Evolutionary conservation across 2,888 invertebrate genomes (phyloP).

Genomic region (Andrena haemorrhoa): DNA sequence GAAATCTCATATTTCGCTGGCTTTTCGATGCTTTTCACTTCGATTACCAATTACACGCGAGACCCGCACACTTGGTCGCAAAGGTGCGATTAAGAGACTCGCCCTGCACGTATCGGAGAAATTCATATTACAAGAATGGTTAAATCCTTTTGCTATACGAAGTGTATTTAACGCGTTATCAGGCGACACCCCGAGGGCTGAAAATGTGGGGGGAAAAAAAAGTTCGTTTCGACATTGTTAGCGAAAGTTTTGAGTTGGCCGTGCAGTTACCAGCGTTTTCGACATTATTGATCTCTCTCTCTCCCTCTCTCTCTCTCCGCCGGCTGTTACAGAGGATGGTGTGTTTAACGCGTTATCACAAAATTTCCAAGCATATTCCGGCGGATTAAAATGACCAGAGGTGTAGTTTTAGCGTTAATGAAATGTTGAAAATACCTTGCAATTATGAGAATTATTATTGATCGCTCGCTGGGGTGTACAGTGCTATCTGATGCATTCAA

Average conservation of each 20-base stretch:
- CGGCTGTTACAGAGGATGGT: background rate
- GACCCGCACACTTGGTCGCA: background rate
- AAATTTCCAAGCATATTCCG: slow-evolving; percentile 19
- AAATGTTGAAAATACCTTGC: background rate
- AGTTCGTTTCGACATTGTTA: background rate
- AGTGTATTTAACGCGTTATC: no score
- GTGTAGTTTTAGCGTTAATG: slow-evolving; percentile 5
- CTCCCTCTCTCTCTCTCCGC: background rate
- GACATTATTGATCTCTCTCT: background rate
- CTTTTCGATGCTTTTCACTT: background rate
- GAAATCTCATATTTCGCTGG: background rate
- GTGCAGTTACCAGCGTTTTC: background rate
- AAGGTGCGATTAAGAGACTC: background rate
- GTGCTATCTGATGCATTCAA: background rate
- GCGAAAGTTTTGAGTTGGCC: background rate
- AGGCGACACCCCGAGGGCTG: background rate
- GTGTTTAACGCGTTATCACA: slow-evolving; percentile 19
- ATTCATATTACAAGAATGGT: no score
- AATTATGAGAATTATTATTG: slow-evolving; percentile 14
- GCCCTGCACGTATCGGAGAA: background rate
- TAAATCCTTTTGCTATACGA: no score
- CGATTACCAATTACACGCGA: background rate
- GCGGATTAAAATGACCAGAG: slow-evolving; percentile 12
- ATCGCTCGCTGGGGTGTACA: background rate
- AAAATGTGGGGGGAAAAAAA: background rate